These are phyloP conservation scores for Melinaea marsaeus DNA, from an alignment of 2,888 invertebrate species.

Conservation along the genomic window DNA sequence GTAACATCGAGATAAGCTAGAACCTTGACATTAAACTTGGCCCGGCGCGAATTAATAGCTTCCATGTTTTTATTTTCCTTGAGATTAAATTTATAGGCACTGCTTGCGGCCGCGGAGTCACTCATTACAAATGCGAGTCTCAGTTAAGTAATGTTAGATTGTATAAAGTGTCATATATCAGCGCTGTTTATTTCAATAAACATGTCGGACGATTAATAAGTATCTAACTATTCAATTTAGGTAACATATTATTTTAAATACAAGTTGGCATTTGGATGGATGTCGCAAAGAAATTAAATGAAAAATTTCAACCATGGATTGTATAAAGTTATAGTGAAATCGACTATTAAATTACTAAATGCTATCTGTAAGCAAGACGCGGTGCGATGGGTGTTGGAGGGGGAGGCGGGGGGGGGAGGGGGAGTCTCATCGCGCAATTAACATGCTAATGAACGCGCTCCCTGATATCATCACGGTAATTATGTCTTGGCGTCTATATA, in stretches of 20 bases:
- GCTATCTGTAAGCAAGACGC: slow-evolving; percentile 23
- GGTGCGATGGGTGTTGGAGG: slow-evolving; percentile 35
- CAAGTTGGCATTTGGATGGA: slow-evolving; percentile 12
- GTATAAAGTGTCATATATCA: slow-evolving; percentile 73
- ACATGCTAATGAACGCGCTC: slow-evolving; percentile 72
- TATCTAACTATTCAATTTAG: slow-evolving; percentile 35
- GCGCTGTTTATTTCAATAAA: slow-evolving; percentile 56
- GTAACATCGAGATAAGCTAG: slow-evolving; percentile 74
- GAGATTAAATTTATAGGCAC: slow-evolving; percentile 76
- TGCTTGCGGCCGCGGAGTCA: slow-evolving; percentile 66
- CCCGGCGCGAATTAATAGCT: slow-evolving; percentile 77
- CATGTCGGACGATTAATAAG: slow-evolving; percentile 57
- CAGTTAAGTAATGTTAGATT: slow-evolving; percentile 68
- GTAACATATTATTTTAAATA: slow-evolving; percentile 19
- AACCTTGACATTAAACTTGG: slow-evolving; percentile 78
- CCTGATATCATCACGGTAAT: slow-evolving; percentile 73
- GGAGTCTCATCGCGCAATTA: slow-evolving; percentile 65
- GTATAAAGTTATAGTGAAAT: slow-evolving; percentile 12
- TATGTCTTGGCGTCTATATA: slow-evolving; percentile 67
- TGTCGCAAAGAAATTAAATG: slow-evolving; percentile 11
- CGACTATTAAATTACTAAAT: slow-evolving; percentile 8
- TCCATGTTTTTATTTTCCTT: slow-evolving; percentile 78
- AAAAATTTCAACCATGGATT: not conserved
- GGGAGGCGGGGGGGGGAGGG: slow-evolving; percentile 16
- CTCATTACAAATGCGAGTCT: slow-evolving; percentile 71